Evolutionary conservation across 2,113 vertebrate genomes (phyloP), one percentile per base, ranked within the genome.

Genomic region (Oceanites oceanicus): DNA sequence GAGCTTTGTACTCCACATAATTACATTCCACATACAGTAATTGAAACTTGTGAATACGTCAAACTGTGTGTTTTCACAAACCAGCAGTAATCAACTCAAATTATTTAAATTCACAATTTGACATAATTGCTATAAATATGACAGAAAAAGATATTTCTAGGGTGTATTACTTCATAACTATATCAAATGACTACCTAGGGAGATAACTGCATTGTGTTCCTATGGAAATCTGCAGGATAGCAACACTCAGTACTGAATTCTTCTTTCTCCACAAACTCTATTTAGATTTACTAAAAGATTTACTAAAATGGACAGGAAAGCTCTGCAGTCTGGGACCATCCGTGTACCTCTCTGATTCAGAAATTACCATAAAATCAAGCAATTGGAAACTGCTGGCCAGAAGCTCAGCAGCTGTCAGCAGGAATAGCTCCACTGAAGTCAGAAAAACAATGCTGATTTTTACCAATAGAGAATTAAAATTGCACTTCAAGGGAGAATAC

Each of bases 61-160:
- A 96, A 96, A 96, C 96, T 96, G 96, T 96, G 96, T 97, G 96
- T 97, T 97, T 97, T 95, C 92, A 92, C 56, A 97, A 97, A 96
- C 80, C 93, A 75, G 65, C 49, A 52, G 90, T 96, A 97, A 97
- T 97, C 94, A 96, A 63, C 82, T 97, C 68, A 94, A 96, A 97
- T 96, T 94, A 97, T 97, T 97, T 96, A 96, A 97, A 97, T 90
- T 95, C 81, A 67, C 61, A 38, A 78, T 97, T 97, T 96, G 93
- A 96, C 93, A 97, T 94, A 96, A 97, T 97, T 96, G 74, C 65
- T 88, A 94, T 96, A 97, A 97, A 96, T 97, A 94, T 94, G 95
- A 86, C 92, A 97, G 94, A 88, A 95, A 95, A 96, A 50, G 16
- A 75, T 94, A 95, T 94, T 96, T 91, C 88, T 91, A 73, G 73